Conservation (phyloP, 1,140 invertebrate species). For the Drosophila kohkoa region DNA sequence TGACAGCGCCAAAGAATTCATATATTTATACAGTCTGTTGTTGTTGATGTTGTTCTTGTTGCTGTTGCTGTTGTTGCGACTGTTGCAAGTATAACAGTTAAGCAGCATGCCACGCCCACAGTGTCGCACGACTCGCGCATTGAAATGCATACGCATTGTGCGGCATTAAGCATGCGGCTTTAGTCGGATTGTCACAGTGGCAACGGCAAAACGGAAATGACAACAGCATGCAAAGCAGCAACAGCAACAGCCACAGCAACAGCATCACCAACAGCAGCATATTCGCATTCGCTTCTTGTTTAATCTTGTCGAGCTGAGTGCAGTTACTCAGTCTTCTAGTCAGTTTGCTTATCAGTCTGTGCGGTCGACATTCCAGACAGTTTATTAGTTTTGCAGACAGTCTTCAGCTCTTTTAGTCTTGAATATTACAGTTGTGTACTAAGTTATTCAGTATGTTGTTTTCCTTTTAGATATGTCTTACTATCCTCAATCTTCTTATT, state of each 20-base stretch:
- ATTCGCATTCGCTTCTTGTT: background rate
- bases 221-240: background rate
- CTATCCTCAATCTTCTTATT: too few species aligned
- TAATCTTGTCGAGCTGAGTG: background rate
- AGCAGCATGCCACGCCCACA: slow-evolving; percentile 36
- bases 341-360: background rate
- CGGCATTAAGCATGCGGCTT: slow-evolving; percentile 6
- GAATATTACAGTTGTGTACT: too few species aligned
- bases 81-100: slow-evolving; percentile 8
- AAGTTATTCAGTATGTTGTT: too few species aligned
- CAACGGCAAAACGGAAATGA: slow-evolving; percentile 10
- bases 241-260: too few species aligned
- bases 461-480: too few species aligned
- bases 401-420: too few species aligned
- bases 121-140: background rate
- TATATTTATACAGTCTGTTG: slow-evolving; percentile 24
- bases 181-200: slow-evolving; percentile 9
- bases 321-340: background rate
- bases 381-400: too few species aligned
- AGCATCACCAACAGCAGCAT: too few species aligned
- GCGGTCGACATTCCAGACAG: too few species aligned
- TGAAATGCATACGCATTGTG: slow-evolving; percentile 11
- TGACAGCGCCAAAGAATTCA: slow-evolving; percentile 3
- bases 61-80: background rate
- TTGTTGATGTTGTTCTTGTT: slow-evolving; percentile 16